These are phyloP conservation scores for Polyodon spathula DNA, from an alignment of 2,113 vertebrate genomes.

Conservation along the genomic window DNA sequence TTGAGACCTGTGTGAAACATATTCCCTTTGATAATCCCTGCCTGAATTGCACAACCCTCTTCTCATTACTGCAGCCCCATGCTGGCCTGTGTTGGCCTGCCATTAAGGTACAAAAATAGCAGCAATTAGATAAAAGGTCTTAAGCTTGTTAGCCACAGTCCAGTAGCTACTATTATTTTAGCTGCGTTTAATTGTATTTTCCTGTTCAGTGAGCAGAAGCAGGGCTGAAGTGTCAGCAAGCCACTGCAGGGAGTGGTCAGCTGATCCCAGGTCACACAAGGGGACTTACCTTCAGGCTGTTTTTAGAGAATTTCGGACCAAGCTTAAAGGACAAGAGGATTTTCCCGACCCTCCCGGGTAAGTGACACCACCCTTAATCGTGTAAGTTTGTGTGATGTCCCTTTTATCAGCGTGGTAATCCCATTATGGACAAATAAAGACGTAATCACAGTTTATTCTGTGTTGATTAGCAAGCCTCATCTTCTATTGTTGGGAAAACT, in stretches of 20 bases:
- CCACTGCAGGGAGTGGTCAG: conserved; percentile 44
- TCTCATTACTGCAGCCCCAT: conserved; percentile 22
- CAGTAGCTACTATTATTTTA: conserved; percentile 43
- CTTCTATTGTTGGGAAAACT: conserved; percentile 45
- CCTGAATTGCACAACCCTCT: not conserved
- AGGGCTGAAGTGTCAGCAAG: conserved; percentile 14
- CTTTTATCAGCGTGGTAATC: conserved; percentile 69
- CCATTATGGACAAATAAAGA: conserved; percentile 81
- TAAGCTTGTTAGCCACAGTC: conserved; percentile 50
- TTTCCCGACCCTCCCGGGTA: conserved; percentile 47
- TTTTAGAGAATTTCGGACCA: conserved; percentile 27
- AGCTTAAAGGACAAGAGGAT: conserved; percentile 32
- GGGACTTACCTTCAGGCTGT: conserved; percentile 35
- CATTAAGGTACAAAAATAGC: conserved; percentile 45
- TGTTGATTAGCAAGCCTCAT: conserved; percentile 52
- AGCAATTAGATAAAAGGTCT: conserved; percentile 56
- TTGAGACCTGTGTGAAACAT: not conserved
- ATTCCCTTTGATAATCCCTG: conserved; percentile 21
- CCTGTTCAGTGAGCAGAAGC: conserved; percentile 47
- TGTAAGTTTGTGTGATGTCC: conserved; percentile 48
- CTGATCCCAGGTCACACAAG: conserved; percentile 45
- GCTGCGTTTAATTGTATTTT: conserved; percentile 73
- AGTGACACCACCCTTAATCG: conserved; percentile 61
- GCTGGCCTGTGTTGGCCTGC: conserved; percentile 28
- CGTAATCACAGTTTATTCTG: conserved; percentile 63